phyloP scores from a whole-genome alignment of 1,140 invertebrate species.

The Plectrocnemia conspersa region DNA sequence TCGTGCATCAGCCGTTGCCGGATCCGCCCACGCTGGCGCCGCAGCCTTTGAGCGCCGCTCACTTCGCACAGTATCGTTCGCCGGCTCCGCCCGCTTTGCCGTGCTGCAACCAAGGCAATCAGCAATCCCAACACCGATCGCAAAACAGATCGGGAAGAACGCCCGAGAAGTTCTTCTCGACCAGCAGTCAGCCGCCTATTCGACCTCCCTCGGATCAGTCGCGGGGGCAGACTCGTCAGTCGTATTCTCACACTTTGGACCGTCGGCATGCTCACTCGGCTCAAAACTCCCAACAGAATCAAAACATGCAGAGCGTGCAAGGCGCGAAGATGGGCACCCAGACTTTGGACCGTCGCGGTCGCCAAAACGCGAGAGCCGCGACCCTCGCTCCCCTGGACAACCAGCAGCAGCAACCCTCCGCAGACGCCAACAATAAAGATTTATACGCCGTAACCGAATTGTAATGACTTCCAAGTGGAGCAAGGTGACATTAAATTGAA shows the following conservation, averaged over 20 bases:
- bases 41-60: conserved; percentile 42
- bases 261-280: conserved; percentile 18
- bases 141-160: conserved; percentile 22
- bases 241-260: conserved; percentile 32
- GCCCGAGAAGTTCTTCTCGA: conserved; percentile 32
- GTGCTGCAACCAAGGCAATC: conserved; percentile 36
- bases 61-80: conserved; percentile 44
- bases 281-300: background rate
- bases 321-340: conserved; percentile 22
- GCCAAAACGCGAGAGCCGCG: conserved; percentile 6
- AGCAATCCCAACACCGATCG: conserved; percentile 23
- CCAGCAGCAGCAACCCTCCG: conserved; percentile 31
- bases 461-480: conserved; percentile 38
- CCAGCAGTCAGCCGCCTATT: conserved; percentile 20
- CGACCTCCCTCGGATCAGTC: background rate
- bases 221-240: conserved; percentile 5
- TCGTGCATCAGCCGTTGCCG: conserved; percentile 43
- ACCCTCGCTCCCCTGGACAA: conserved; percentile 9
- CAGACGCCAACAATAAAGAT: conserved; percentile 40
- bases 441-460: conserved; percentile 47
- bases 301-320: conserved; percentile 8
- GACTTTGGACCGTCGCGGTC: conserved; percentile 26
- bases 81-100: conserved; percentile 35
- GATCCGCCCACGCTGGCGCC: conserved; percentile 41
- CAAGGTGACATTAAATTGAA: conserved; percentile 22